Evolutionary conservation across 2,113 vertebrate genomes (phyloP).

Genomic region (Trichomycterus rosablanca): DNA sequence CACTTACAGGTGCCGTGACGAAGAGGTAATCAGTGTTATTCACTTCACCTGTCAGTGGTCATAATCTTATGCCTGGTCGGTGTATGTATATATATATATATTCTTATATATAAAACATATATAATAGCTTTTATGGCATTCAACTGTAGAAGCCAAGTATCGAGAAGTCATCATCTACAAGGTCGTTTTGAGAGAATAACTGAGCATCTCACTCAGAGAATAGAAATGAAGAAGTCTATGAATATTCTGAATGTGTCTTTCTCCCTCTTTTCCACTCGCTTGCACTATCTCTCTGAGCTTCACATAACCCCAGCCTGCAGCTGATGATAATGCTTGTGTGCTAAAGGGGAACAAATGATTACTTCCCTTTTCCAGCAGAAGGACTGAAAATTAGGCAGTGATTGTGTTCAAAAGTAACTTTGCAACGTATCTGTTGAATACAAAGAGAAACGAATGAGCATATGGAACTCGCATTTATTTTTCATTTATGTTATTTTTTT

Average conservation of each 20-base stretch:
- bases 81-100: too few species aligned
- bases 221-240: slow-evolving; percentile 36
- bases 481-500: too few species aligned
- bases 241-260: slow-evolving; percentile 38
- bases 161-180: slow-evolving; percentile 34
- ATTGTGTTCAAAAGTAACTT: too few species aligned
- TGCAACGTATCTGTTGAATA: too few species aligned
- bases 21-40: too few species aligned
- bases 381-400: slow-evolving; percentile 35
- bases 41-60: too few species aligned
- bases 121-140: slow-evolving; percentile 4
- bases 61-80: too few species aligned
- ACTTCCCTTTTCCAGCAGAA: slow-evolving; percentile 33
- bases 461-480: too few species aligned
- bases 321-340: slow-evolving; percentile 33
- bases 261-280: slow-evolving; percentile 15
- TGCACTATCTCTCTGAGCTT: slow-evolving; percentile 3
- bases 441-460: too few species aligned
- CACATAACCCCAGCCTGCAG: slow-evolving; percentile 23
- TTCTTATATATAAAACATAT: too few species aligned
- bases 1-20: too few species aligned
- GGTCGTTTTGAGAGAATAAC: slow-evolving; percentile 33
- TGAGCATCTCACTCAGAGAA: slow-evolving; percentile 32
- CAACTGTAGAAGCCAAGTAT: slow-evolving; percentile 17
- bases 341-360: slow-evolving; percentile 42